These are phyloP conservation scores for Urosaurus nigricauda DNA, from an alignment of 2,797 vertebrate species.

Conservation along the genomic window DNA sequence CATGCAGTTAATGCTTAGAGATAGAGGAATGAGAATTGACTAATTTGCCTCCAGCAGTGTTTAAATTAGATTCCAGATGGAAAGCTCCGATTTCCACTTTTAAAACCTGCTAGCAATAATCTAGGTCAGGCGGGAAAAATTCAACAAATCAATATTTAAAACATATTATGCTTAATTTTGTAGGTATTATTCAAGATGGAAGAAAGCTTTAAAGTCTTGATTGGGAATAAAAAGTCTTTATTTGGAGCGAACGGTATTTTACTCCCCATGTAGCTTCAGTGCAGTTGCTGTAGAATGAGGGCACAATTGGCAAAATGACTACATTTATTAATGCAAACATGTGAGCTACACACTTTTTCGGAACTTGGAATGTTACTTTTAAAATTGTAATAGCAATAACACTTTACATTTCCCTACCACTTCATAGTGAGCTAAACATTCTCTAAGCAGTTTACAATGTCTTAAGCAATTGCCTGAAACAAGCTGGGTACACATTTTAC, in stretches of 20 bases:
- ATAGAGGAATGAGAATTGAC: conserved; percentile 48
- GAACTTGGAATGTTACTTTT: too few species aligned
- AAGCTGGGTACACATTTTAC: too few species aligned
- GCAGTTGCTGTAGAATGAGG: conserved; percentile 45
- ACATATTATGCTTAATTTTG: conserved; percentile 30
- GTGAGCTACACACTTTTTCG: not conserved
- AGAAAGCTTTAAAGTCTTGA: conserved; percentile 30
- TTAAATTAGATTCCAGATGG: conserved; percentile 60
- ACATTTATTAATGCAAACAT: not conserved
- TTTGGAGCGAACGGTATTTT: conserved; percentile 35
- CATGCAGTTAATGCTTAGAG: conserved; percentile 46
- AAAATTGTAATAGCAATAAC: too few species aligned
- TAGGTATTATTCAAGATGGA: conserved; percentile 19
- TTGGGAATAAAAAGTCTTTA: not conserved
- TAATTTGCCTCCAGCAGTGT: conserved; percentile 54
- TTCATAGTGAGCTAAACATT: too few species aligned
- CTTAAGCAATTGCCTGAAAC: too few species aligned
- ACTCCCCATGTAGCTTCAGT: conserved; percentile 30
- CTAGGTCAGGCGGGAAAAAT: conserved; percentile 33
- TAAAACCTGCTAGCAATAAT: conserved; percentile 41
- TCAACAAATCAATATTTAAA: conserved; percentile 54
- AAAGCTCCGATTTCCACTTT: conserved; percentile 51
- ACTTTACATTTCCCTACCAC: too few species aligned
- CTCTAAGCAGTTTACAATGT: too few species aligned
- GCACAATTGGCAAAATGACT: not conserved